Evolutionary conservation across 2,113 vertebrate species (phyloP).

Genomic region (Cyrtonyx montezumae): DNA sequence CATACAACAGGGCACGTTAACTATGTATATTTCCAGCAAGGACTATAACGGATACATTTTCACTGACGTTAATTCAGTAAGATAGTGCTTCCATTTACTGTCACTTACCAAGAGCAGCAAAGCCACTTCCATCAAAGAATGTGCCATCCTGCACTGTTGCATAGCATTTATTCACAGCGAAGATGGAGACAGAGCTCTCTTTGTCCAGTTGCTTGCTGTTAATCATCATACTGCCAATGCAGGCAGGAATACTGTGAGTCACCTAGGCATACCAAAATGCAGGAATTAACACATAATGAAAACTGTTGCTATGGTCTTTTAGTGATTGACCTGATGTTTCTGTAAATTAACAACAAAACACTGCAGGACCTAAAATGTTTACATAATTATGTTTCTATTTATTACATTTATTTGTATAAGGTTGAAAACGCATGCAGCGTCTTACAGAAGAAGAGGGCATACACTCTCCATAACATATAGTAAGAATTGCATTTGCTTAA

Average conservation of each 20-base stretch:
- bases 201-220: constrained; percentile 80
- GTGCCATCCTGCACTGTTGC: constrained; percentile 83
- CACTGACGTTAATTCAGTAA: neutral
- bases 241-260: constrained; percentile 88
- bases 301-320: neutral
- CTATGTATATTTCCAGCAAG: neutral
- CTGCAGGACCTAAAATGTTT: neutral
- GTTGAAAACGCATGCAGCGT: neutral
- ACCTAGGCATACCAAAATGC: constrained; percentile 74
- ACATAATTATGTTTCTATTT: neutral
- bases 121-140: constrained; percentile 91
- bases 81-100: neutral
- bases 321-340: neutral
- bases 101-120: constrained; percentile 85
- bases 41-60: neutral
- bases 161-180: constrained; percentile 85
- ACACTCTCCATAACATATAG: neutral
- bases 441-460: neutral
- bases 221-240: constrained; percentile 81
- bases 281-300: neutral
- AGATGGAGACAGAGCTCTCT: constrained; percentile 65
- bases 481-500: neutral
- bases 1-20: neutral
- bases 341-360: neutral
- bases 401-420: neutral